A percentile compares a stretch with the other conserved stretches of the same genome.
Evolutionary conservation across 2,888 invertebrate genomes (phyloP).

Genomic region (Drosophila colorata): DNA sequence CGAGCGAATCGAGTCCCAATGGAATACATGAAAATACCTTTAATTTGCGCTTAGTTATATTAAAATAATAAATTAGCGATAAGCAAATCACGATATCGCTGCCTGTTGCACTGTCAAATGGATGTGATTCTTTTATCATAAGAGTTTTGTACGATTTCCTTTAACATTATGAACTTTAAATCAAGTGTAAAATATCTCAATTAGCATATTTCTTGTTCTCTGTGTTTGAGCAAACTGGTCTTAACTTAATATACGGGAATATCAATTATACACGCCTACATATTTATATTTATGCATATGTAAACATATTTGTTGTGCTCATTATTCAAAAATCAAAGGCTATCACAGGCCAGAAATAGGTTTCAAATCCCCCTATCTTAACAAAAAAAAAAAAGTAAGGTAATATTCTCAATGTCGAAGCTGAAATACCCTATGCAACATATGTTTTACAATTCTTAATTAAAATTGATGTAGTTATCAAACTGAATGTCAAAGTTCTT

Average conservation of each 20-base stretch:
- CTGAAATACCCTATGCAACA: background rate
- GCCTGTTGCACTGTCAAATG: background rate
- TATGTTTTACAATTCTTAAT: too few relatives aligned
- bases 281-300: background rate
- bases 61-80: constrained; percentile 18
- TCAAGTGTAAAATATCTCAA: constrained; percentile 2
- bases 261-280: background rate
- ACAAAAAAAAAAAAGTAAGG: background rate
- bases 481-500: background rate
- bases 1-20: constrained; percentile 2
- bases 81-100: constrained; percentile 9
- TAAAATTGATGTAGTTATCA: background rate
- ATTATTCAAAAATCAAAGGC: background rate
- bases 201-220: background rate
- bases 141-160: background rate
- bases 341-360: background rate
- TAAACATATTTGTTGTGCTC: background rate
- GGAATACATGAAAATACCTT: constrained; percentile 10
- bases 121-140: background rate
- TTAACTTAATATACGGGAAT: background rate
- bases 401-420: background rate
- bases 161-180: background rate
- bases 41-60: constrained; percentile 13
- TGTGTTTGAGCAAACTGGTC: background rate
- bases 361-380: background rate